Conservation (phyloP, 1,140 invertebrate genomes). For the Micrasema minimum region DNA sequence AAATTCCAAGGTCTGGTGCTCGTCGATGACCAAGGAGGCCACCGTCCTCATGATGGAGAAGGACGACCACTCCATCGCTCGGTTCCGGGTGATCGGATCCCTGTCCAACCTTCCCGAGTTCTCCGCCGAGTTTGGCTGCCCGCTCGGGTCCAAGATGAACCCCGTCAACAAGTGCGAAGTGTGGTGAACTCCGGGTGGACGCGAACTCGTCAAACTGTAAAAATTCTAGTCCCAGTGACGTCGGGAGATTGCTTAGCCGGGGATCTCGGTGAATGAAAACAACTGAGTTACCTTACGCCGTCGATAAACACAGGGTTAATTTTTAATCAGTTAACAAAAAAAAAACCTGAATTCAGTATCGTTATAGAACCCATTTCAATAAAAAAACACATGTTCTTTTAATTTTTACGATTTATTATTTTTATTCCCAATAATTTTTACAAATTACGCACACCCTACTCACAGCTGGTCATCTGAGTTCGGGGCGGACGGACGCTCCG, state of each 20-base stretch:
- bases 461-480: too few relatives aligned
- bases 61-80: conserved; percentile 84
- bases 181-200: conserved; percentile 75
- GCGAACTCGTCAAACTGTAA: background rate
- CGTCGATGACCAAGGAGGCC: conserved; percentile 81
- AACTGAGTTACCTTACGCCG: too few relatives aligned
- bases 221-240: background rate
- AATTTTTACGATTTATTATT: too few relatives aligned
- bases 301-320: too few relatives aligned
- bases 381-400: too few relatives aligned
- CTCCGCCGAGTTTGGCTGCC: conserved; percentile 87
- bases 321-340: too few relatives aligned
- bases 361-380: too few relatives aligned
- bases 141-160: conserved; percentile 85
- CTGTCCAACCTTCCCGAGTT: conserved; percentile 92
- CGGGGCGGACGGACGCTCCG: too few relatives aligned
- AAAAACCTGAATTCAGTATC: too few relatives aligned
- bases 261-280: too few relatives aligned
- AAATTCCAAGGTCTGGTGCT: conserved; percentile 83
- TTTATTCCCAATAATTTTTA: too few relatives aligned
- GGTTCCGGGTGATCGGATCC: conserved; percentile 88
- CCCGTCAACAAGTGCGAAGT: conserved; percentile 90
- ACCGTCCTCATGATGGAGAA: conserved; percentile 84
- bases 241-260: background rate
- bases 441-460: too few relatives aligned